phyloP scores from a whole-genome alignment of 2,113 vertebrate species.

The Melanerpes formicivorus region DNA sequence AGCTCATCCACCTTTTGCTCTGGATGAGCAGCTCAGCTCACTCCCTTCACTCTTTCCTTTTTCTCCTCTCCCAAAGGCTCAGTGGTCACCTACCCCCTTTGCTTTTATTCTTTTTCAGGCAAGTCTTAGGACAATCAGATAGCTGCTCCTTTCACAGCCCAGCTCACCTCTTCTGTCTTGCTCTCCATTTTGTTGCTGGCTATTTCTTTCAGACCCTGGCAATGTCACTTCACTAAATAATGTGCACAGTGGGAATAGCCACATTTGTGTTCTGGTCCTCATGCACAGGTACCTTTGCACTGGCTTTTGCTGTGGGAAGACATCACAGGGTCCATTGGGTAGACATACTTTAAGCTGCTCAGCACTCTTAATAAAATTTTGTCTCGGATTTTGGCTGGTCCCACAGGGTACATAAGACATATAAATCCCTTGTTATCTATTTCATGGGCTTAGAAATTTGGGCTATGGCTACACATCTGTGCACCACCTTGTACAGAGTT shows the following conservation, averaged over 20 bases:
- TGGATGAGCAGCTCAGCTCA: accelerated
- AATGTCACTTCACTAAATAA: background rate
- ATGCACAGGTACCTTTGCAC: background rate
- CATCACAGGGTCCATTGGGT: no score
- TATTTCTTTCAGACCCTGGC: background rate
- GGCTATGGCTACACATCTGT: background rate
- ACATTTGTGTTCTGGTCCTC: background rate
- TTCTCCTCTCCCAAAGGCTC: background rate
- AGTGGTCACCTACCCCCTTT: background rate
- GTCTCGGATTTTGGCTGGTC: background rate
- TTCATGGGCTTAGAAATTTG: background rate
- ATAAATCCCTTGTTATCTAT: background rate
- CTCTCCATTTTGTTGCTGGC: background rate
- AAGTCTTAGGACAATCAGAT: background rate
- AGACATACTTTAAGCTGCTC: no score
- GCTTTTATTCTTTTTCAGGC: background rate
- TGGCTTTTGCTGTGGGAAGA: background rate
- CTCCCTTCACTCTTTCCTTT: background rate
- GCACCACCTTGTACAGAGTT: background rate
- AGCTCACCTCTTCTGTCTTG: background rate
- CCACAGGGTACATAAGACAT: background rate
- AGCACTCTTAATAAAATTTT: background rate
- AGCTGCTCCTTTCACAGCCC: background rate
- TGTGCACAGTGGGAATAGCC: background rate
- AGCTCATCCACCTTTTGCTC: background rate